Evolutionary conservation across 2,797 vertebrate species (phyloP), one percentile per base, ranked within the genome.

Genomic region (Oreortyx pictus): DNA sequence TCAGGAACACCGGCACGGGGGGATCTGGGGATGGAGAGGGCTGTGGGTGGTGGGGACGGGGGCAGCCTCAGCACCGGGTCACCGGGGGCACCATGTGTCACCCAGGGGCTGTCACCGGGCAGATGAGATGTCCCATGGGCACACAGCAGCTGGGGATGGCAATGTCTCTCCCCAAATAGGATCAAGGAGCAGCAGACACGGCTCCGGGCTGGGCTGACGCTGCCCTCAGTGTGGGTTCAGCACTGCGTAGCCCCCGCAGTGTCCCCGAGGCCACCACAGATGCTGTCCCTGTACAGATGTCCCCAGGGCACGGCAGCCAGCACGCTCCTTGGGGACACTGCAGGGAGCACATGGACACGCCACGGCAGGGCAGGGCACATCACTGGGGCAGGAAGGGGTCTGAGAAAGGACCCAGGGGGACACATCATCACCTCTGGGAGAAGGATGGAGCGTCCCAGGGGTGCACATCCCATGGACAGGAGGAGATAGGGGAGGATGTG

Each of bases 341-440:
- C 50, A 19, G 31, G 50, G 35, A 17, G 39, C 3, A 52, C 1
- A 1, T 49, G 35, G 49, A 44, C 49, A 65, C 20, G 35, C 23
- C 33, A 14, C 33, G 18, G 35, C 23, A 50, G 0, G 1, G 33
- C 9, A 2, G 44, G 44, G 6, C 31, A 25, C 4, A 6, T 50
- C 37, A 37, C 5, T 0, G 1, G 19, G 14, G 22, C 66, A 31
- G 44, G 52, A 33, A 59, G 67, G 77, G 77, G 68, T 44, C 52
- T 1, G 18, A 71, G 33, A 29, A 27, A 65, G 43, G 64, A 66
- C 60, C 60, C 25, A 18, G 6, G 5, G 60, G 37, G 25, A 20
- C 60, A 62, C 37, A 60, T 37, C 24, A 14, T 13, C 23, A 23
- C 22, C 12, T 3, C 20, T 16, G 22, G 27, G 50, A 47, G 7